Conservation (phyloP, 2,888 invertebrate genomes). For the Druceiella hillmani region DNA sequence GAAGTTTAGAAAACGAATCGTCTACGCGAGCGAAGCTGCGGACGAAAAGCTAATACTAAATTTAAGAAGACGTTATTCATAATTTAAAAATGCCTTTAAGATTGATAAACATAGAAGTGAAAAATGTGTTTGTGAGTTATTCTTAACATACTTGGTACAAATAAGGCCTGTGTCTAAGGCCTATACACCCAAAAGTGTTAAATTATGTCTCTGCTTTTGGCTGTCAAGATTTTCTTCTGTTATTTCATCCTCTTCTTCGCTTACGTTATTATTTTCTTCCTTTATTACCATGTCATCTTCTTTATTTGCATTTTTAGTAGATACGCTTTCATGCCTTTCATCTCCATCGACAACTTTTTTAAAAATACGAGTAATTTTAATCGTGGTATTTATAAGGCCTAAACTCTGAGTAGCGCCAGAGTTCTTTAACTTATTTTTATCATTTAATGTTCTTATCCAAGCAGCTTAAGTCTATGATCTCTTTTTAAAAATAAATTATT, state of each 20-base stretch:
- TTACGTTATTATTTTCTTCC: constrained; percentile 15
- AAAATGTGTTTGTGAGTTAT: too few species aligned
- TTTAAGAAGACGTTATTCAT: too few species aligned
- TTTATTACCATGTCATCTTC: constrained; percentile 11
- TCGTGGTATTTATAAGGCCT: constrained; percentile 23
- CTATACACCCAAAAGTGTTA: too few species aligned
- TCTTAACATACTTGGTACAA: too few species aligned
- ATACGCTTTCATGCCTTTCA: constrained; percentile 23
- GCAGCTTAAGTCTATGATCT: too few species aligned
- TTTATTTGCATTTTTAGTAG: constrained; percentile 12
- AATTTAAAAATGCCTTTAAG: too few species aligned
- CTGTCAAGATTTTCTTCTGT: constrained; percentile 18
- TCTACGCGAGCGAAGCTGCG: too few species aligned
- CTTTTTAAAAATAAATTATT: too few species aligned
- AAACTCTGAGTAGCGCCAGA: constrained; percentile 21
- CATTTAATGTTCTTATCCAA: constrained; percentile 17
- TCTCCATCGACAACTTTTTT: constrained; percentile 21
- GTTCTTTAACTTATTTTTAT: constrained; percentile 22
- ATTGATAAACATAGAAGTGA: too few species aligned
- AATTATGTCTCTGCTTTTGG: constrained; percentile 22
- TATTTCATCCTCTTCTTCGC: constrained; percentile 13
- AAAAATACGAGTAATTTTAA: constrained; percentile 25
- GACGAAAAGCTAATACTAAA: too few species aligned
- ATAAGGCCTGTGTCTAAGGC: too few species aligned
- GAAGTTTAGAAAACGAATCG: too few species aligned